These are phyloP conservation scores for Leptura quadrifasciata DNA, from an alignment of 2,888 invertebrate genomes.

Conservation along the genomic window DNA sequence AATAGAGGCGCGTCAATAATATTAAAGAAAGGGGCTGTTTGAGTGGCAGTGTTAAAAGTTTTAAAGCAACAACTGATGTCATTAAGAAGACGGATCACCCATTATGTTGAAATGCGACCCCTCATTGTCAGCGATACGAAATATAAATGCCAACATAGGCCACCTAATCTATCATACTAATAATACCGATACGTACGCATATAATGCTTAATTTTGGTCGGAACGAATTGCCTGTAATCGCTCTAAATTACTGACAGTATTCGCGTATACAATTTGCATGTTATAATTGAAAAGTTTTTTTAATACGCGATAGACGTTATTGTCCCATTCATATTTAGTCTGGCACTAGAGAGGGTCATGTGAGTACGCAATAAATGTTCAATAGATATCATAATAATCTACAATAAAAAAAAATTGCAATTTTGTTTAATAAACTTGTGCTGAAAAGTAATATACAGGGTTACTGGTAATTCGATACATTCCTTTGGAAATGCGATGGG, in stretches of 20 bases:
- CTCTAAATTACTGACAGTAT: constrained; percentile 39
- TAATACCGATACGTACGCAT: constrained; percentile 60
- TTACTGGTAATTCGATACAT: too few relatives aligned
- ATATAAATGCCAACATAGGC: constrained; percentile 59
- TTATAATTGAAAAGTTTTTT: constrained; percentile 32
- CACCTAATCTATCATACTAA: constrained; percentile 70
- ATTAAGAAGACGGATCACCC: constrained; percentile 70
- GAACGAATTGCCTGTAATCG: constrained; percentile 39
- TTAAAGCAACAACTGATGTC: constrained; percentile 65
- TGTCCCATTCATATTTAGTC: not conserved
- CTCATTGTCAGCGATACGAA: constrained; percentile 63
- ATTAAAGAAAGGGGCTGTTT: constrained; percentile 37
- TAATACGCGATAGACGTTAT: not conserved
- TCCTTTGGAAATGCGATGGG: too few relatives aligned
- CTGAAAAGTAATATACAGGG: too few relatives aligned
- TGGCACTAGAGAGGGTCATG: not conserved
- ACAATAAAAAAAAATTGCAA: too few relatives aligned
- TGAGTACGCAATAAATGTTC: not conserved
- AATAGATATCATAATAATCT: too few relatives aligned
- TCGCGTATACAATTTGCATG: constrained; percentile 34
- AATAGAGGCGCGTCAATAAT: constrained; percentile 35
- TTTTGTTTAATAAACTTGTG: too few relatives aligned
- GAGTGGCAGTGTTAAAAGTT: constrained; percentile 53
- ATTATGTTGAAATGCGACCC: constrained; percentile 65
- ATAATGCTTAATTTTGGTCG: constrained; percentile 44